phyloP scores from a whole-genome alignment of 2,113 vertebrate species.

The Ornithorhynchus anatinus region DNA sequence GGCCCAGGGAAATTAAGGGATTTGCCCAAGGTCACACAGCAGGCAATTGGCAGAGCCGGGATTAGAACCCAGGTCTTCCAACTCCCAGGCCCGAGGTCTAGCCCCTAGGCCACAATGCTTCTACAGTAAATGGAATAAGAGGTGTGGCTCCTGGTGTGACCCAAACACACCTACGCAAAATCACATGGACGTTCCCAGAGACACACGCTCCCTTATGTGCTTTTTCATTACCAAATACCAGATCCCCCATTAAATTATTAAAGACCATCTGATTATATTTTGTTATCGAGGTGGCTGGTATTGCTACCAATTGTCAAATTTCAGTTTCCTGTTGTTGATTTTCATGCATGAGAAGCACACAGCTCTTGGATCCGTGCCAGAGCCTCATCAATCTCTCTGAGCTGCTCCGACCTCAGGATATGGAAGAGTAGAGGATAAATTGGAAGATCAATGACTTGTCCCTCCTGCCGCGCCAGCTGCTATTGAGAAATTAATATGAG shows the following conservation, averaged over 20 bases:
- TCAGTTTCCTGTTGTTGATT: constrained; percentile 73
- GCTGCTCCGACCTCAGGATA: constrained; percentile 68
- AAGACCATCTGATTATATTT: constrained; percentile 69
- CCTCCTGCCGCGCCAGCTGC: constrained; percentile 71
- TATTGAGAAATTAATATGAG: constrained; percentile 85
- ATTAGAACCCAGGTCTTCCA: too few relatives aligned
- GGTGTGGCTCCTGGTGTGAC: too few relatives aligned
- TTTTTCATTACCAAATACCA: constrained; percentile 64
- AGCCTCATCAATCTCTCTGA: constrained; percentile 67
- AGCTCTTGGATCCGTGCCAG: constrained; percentile 49
- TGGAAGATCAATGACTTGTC: constrained; percentile 80
- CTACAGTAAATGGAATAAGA: not conserved
- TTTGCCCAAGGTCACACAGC: too few relatives aligned
- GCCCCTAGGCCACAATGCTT: too few relatives aligned
- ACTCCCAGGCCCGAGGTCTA: too few relatives aligned
- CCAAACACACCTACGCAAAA: not conserved
- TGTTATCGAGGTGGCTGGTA: constrained; percentile 65
- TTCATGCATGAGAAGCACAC: constrained; percentile 70
- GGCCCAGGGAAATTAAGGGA: too few relatives aligned
- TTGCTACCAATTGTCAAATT: constrained; percentile 70
- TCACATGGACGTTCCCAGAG: not conserved
- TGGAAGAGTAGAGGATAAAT: constrained; percentile 72
- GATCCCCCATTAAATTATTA: constrained; percentile 69
- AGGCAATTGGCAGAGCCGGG: too few relatives aligned
- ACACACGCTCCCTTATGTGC: constrained; percentile 6